Conservation (phyloP, 2,888 invertebrate species). For the Hoplodrina blanda region DNA sequence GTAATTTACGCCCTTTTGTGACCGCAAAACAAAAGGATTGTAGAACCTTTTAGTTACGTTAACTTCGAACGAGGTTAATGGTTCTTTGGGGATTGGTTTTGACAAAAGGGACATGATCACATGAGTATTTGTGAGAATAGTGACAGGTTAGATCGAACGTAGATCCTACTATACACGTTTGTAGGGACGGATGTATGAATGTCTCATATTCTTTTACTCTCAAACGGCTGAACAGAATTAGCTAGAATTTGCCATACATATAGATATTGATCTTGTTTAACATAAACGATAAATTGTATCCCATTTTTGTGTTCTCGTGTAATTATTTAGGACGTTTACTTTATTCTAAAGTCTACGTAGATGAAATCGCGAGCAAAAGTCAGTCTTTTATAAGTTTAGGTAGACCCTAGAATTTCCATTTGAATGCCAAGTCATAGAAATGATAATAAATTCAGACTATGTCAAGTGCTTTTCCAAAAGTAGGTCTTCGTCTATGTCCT, state of each 20-base stretch:
- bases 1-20: neutral
- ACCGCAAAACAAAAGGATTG: slow-evolving; percentile 2
- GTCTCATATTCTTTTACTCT: no score
- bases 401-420: neutral
- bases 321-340: no score
- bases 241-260: no score
- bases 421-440: slow-evolving; percentile 11
- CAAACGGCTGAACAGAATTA: no score
- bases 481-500: neutral
- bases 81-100: slow-evolving; percentile 19
- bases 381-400: neutral
- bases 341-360: no score
- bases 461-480: slow-evolving; percentile 16
- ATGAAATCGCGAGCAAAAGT: no score
- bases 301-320: no score
- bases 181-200: no score
- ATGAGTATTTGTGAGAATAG: slow-evolving; percentile 5
- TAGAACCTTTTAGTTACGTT: neutral
- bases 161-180: no score
- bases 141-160: slow-evolving; percentile 21
- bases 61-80: slow-evolving; percentile 19
- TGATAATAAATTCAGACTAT: slow-evolving; percentile 6
- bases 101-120: neutral
- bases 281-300: no score
- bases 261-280: no score